Conservation (phyloP, 2,797 vertebrate genomes). For the Artibeus lituratus region DNA sequence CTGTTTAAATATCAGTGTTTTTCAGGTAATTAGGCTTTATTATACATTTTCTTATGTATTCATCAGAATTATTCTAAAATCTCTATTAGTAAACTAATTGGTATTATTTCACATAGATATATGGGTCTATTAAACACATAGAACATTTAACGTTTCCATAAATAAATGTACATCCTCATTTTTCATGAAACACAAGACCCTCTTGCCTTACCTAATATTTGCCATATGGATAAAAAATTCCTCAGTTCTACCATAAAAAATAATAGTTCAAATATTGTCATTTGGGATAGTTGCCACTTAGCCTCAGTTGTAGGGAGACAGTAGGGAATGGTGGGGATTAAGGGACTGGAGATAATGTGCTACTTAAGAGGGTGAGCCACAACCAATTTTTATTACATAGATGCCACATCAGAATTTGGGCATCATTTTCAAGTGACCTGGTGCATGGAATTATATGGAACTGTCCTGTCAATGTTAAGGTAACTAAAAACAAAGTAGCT, state of each 20-base stretch:
- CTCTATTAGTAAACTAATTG: not conserved
- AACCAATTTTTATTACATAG: not conserved
- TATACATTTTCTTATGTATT: not conserved
- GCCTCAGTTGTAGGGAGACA: not conserved
- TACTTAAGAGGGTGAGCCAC: not conserved
- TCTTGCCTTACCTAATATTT: not conserved
- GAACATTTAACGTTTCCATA: not conserved
- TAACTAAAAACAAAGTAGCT: not conserved
- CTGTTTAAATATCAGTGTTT: constrained; percentile 36
- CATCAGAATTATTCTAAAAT: not conserved
- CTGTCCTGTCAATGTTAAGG: not conserved
- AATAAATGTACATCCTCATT: not conserved
- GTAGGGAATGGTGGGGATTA: not conserved
- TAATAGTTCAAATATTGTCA: not conserved
- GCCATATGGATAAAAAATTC: not conserved
- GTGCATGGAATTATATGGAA: not conserved
- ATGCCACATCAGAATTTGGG: not conserved
- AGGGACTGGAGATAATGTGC: not conserved
- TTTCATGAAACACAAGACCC: not conserved
- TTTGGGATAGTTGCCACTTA: not conserved
- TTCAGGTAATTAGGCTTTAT: constrained; percentile 24
- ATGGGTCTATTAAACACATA: not conserved
- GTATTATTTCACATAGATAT: not conserved
- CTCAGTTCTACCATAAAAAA: not conserved
- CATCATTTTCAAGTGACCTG: not conserved